Base-by-base conservation (phyloP, 2,888 invertebrate genomes). In the Platerodrilus igneus region DNA sequence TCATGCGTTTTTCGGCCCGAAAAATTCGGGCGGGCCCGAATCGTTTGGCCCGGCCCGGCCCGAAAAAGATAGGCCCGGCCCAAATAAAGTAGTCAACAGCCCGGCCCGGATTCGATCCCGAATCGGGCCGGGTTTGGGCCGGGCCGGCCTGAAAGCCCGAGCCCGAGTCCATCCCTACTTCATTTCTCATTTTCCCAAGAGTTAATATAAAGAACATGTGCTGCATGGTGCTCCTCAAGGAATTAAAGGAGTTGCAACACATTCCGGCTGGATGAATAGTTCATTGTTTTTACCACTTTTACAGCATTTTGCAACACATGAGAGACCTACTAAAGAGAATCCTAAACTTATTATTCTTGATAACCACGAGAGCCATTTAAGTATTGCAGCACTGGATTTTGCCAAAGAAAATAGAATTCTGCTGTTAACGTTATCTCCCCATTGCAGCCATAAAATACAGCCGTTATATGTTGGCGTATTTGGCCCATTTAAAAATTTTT, bases 371-470 rank as follows among this genome's bases (percentile, higher is more conserved):
- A 51, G 47, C 17, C 53, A 52, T 25, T 25, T 47, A 2, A 37
- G 33, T 11, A 30, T 52, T 14, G 16, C 18, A 17, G 36, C 31
- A 13, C 27, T 54, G 25, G 37, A 46, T 39, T 35, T 48, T 48
- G 51, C 47, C 15, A 53, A 49, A 46, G 50, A 48, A 22, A 50
- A 52, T 44, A 53, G 55, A 4, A 41, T 61, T 17, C 41, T 56
- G 10, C 33, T 61, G 35, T 35, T 62, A 14, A 58, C 61, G 16
- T 51, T 64, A 40, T 59, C 58, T 11, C 60, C 60, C 9, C 59
- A 62, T 31, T 57, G 55, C 31, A 48, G 49, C 11, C 57, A 61
- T 33, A 39, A 46, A 34, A 34, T 59, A 31, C 59, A 63, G 48
- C 61, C 59, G 31, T 29, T 60, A 16, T 57, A 55, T 30, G 37